These are phyloP conservation scores for Alectura lathami DNA, from an alignment of 2,113 vertebrate genomes.

Conservation along the genomic window DNA sequence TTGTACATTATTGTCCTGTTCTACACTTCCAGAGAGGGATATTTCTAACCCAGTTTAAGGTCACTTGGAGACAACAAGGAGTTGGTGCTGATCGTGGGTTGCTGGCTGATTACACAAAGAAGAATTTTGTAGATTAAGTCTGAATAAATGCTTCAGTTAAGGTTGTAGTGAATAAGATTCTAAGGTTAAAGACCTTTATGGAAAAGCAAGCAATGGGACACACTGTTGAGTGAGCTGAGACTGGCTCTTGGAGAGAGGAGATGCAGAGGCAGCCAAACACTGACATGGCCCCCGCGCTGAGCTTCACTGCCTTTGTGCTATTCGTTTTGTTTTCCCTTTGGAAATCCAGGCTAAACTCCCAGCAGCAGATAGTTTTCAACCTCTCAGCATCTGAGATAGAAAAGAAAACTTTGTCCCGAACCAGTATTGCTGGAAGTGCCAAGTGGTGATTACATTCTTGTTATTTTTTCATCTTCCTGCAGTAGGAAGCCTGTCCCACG, in stretches of 20 bases:
- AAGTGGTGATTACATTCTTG: neutral
- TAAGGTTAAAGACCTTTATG: neutral
- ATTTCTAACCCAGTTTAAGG: neutral
- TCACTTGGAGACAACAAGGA: neutral
- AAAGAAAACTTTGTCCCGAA: neutral
- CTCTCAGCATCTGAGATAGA: neutral
- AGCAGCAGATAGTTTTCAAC: neutral
- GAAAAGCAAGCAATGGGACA: neutral
- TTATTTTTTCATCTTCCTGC: neutral
- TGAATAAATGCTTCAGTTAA: constrained; percentile 1
- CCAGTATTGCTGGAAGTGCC: neutral
- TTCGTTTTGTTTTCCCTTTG: constrained; percentile 33
- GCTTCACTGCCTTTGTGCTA: neutral
- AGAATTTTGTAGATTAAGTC: neutral
- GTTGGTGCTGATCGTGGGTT: neutral
- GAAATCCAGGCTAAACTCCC: constrained; percentile 14
- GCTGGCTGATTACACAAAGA: neutral
- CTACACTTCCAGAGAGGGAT: neutral
- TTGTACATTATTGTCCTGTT: neutral
- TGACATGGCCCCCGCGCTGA: neutral
- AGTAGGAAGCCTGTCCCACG: neutral
- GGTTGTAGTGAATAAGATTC: neutral
- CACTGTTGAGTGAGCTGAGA: neutral
- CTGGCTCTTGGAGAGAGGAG: neutral
- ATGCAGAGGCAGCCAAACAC: constrained; percentile 10